Base-by-base conservation (phyloP, 2,888 invertebrate species). In the Caenorhabditis sp. region DNA sequence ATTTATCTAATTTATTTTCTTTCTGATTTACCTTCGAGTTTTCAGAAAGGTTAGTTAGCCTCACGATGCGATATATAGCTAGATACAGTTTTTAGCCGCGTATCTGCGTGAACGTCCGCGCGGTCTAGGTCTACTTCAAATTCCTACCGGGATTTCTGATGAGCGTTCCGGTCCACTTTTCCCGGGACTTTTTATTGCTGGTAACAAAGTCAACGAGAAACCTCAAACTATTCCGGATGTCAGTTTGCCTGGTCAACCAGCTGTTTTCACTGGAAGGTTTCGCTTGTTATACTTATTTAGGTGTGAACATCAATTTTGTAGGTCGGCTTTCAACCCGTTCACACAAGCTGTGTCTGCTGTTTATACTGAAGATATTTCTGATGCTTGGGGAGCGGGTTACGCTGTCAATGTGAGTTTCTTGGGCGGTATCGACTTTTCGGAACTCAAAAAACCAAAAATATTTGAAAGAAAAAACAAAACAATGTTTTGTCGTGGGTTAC, bases 301-400 rank as follows among this genome's bases (percentile, higher is more conserved):
- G 19, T 5, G 1, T 19, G 19, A 17, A 55, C 1, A 14, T 17
- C 8, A 6, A 12, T 49, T 50, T 23, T 66, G 14, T 57, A 79
- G 78, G 69, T 81, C 82, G 0, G 80, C 84, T 8, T 83, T 84
- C 78, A 84, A 51, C 21, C 51, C 51, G 8, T 51, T 51, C 75
- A 83, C 84, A 1, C 83, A 84, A 14, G 81, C 81, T 19, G 83
- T 83, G 0, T 69, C 80, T 14, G 84, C 84, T 1, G 75, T 76
- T 23, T 84, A 76, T 68, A 78, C 76, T 24, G 84, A 84, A 59
- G 84, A 84, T 82, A 72, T 84, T 31, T 79, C 81, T 53, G 84
- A 84, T 67, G 79, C 79, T 53, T 84, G 83, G 83, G 83, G 83
- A 21, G 74, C 82, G n/a, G 84, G 84, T 36, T 81, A 77, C 62